A percentile compares a stretch with the other conserved stretches of the same genome.
phyloP scores from a whole-genome alignment of 2,888 invertebrate genomes.

The Eristalis pertinax region DNA sequence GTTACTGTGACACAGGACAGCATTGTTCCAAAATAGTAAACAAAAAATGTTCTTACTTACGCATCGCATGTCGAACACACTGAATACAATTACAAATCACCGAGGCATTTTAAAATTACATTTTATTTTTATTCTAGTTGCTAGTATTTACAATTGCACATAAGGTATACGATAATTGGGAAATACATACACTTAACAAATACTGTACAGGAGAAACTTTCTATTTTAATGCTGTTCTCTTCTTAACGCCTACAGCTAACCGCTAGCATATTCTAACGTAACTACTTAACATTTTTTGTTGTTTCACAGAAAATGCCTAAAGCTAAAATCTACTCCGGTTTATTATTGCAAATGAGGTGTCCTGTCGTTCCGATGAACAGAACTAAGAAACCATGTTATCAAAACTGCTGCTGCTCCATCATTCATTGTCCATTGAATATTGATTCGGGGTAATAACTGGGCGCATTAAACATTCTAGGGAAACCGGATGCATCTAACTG shows the following conservation, averaged over 20 bases:
- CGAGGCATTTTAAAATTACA: slow-evolving; percentile 27
- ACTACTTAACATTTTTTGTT: slow-evolving; percentile 42
- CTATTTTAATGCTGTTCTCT: slow-evolving; percentile 8
- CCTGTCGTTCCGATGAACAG: slow-evolving; percentile 16
- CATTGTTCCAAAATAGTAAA: no score
- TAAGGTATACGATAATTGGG: slow-evolving; percentile 28
- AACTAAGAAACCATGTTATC: slow-evolving; percentile 21
- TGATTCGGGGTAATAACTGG: slow-evolving; percentile 81
- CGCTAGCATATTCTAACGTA: not conserved
- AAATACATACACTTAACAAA: slow-evolving; percentile 32
- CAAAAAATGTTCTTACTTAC: no score
- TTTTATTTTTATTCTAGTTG: slow-evolving; percentile 42
- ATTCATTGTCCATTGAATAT: slow-evolving; percentile 80
- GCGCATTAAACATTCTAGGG: slow-evolving; percentile 81
- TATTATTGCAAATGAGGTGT: slow-evolving; percentile 49
- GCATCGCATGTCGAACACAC: no score
- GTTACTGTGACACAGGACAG: no score
- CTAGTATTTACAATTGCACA: slow-evolving; percentile 70
- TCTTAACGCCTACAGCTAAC: not conserved
- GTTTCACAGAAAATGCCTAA: slow-evolving; percentile 39
- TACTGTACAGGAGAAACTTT: slow-evolving; percentile 55
- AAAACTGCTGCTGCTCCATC: not conserved
- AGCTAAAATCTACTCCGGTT: slow-evolving; percentile 31
- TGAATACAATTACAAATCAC: no score
- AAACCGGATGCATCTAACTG: slow-evolving; percentile 80